Percentiles rank a stretch among this genome's conserved stretches.
Evolutionary conservation across 64 coral and sea anemone species (phyloP).

Genomic region (Stichodactyla helianthus): DNA sequence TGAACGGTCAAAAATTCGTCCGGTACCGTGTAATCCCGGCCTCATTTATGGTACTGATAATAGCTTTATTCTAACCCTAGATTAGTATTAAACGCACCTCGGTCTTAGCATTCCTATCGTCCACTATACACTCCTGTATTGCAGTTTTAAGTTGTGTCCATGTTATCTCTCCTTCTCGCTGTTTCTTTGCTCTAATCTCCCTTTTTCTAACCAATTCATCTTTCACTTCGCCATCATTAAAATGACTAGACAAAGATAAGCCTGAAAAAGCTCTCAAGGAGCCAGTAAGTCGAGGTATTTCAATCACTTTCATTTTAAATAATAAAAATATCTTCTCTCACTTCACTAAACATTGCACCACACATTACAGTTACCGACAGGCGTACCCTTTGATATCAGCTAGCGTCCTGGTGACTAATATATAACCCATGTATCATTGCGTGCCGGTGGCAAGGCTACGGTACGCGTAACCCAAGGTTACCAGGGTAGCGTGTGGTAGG

Average conservation of each 20-base stretch:
- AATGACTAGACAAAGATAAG: conserved; percentile 43
- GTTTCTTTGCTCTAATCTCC: conserved; percentile 56
- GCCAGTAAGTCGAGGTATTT: conserved; percentile 89
- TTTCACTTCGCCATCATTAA: neutral
- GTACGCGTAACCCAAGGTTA: neutral
- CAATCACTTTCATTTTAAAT: conserved; percentile 43
- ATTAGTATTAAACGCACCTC: conserved; percentile 52
- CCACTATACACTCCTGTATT: conserved; percentile 42
- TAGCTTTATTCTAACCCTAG: neutral
- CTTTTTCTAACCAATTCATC: conserved; percentile 78
- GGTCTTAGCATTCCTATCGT: conserved; percentile 60
- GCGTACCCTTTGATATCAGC: conserved; percentile 11
- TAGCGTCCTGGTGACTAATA: neutral
- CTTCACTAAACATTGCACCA: neutral
- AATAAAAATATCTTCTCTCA: conserved; percentile 12
- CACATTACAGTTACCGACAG: neutral
- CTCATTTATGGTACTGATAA: neutral
- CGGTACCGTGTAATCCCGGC: no score
- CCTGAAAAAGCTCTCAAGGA: conserved; percentile 95
- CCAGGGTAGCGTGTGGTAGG: no score
- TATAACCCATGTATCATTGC: neutral
- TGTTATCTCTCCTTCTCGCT: conserved; percentile 56
- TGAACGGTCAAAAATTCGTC: no score
- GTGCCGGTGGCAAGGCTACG: neutral
- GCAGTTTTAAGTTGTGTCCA: conserved; percentile 75